Conservation (phyloP, 2,888 invertebrate species). For the Hydropsyche betteni region DNA sequence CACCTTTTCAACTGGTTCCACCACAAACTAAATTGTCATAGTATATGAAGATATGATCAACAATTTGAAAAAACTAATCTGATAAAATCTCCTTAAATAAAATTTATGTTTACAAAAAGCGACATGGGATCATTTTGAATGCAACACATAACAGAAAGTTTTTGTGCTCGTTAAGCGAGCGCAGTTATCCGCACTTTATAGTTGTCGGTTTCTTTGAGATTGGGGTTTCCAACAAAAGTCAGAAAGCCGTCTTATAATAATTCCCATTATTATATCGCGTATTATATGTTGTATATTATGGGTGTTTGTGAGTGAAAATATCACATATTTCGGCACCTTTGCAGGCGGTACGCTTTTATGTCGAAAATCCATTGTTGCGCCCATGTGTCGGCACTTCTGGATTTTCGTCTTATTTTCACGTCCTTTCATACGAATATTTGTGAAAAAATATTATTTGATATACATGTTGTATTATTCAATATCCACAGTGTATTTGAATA, state of each 20-base stretch:
- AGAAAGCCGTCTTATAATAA: not conserved
- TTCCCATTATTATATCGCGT: not conserved
- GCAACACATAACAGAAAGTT: not conserved
- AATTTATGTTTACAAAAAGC: no score
- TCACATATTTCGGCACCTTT: constrained; percentile 26
- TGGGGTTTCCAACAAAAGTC: not conserved
- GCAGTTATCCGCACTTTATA: not conserved
- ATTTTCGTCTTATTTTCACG: constrained; percentile 14
- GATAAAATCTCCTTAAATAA: no score
- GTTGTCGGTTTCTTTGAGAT: constrained; percentile 8
- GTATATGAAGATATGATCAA: no score
- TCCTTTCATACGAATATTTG: constrained; percentile 1
- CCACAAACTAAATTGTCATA: no score
- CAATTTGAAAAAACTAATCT: no score
- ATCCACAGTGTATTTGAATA: not conserved
- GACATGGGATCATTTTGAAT: no score
- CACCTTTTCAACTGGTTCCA: no score
- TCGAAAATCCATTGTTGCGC: constrained; percentile 11
- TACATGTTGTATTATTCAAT: no score
- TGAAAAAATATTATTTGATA: not conserved
- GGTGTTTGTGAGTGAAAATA: not conserved
- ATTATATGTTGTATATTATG: not conserved
- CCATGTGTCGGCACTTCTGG: constrained; percentile 22
- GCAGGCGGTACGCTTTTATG: constrained; percentile 14
- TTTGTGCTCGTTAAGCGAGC: constrained; percentile 12